Evolutionary conservation across 2,797 vertebrate species (phyloP).

Genomic region (Danio albolineatus): DNA sequence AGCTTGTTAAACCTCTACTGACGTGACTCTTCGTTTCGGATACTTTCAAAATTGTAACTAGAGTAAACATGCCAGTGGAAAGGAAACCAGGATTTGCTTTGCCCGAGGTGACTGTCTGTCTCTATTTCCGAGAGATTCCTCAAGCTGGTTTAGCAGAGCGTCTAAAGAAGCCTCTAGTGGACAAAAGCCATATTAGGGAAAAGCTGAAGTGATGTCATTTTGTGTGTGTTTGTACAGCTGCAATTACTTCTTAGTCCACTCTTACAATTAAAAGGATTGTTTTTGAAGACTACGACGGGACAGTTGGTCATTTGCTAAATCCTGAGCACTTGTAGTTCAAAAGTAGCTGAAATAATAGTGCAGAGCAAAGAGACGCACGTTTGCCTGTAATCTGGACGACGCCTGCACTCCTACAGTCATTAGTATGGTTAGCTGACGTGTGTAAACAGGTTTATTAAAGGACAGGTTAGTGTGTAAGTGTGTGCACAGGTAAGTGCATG

Average conservation of each 20-base stretch:
- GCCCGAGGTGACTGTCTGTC: constrained; percentile 16
- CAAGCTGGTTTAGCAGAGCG: not conserved
- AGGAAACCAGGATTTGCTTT: constrained; percentile 15
- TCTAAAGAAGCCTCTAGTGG: not conserved
- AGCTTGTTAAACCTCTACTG: constrained; percentile 38
- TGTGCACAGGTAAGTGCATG: not conserved
- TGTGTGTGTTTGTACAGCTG: constrained; percentile 25
- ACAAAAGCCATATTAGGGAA: not conserved
- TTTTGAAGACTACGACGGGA: constrained; percentile 14
- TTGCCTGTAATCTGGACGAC: constrained; percentile 22
- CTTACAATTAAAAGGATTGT: not conserved
- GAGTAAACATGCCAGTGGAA: constrained; percentile 24
- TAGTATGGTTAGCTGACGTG: not conserved
- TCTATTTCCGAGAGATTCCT: constrained; percentile 5
- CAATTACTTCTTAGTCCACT: not conserved
- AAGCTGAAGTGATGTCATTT: constrained; percentile 1
- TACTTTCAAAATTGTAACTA: constrained; percentile 35
- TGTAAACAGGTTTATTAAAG: constrained; percentile 29
- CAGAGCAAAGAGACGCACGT: constrained; percentile 14
- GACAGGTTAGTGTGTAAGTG: constrained; percentile 9
- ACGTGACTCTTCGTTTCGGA: constrained; percentile 10
- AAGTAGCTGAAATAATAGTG: not conserved
- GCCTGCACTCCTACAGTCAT: not conserved
- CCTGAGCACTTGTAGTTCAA: constrained; percentile 20
- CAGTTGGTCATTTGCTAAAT: not conserved